Evolutionary conservation across 2,113 vertebrate genomes (phyloP), one percentile per base, ranked within the genome.

Genomic region (Gymnorhina tibicen): DNA sequence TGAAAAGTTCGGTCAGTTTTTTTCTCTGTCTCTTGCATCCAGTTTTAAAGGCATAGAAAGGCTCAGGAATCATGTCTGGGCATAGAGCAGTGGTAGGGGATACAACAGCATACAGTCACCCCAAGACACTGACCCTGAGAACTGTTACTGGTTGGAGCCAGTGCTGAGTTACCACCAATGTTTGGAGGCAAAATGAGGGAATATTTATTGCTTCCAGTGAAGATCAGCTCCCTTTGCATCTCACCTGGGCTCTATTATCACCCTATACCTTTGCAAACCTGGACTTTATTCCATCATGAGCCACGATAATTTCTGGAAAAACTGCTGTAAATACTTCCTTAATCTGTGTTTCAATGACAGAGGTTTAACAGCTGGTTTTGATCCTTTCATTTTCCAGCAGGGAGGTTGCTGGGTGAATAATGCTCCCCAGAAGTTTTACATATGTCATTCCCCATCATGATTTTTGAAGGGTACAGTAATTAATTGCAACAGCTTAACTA

Each of bases 401-500:
- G 66, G 56, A 59, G 50, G 77, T 13, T 75, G 72, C 52, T 2
- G 60, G 47, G 69, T 30, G 72, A 76, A 16, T 42, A 53, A 6
- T 0, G 0, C 64, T 85, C 39, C 60, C 53, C 79, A 63, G 74
- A 76, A 47, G 42, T 74, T 72, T 77, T 53, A 46, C 80, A 23
- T 16, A 4, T 94, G 96, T 49, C 92, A 78, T 52, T 96, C 87
- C 88, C 77, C 80, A 91, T 96, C 72, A 21, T 6, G n/a, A 16
- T 58, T 6, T 81, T 84, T 53, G 85, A 90, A 81, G 78, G 87
- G 68, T 39, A 11, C 27, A 30, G 32, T 92, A 87, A 92, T 97
- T 88, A 89, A 42, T 75, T 69, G 17, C 42, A 95, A 76, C 92
- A 97, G 87, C 74, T 87, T 80, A 74, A 92, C 46, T 58, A 41